Evolutionary conservation across 2,113 vertebrate genomes (phyloP), one percentile per base, ranked within the genome.

Genomic region (Plotosus lineatus): DNA sequence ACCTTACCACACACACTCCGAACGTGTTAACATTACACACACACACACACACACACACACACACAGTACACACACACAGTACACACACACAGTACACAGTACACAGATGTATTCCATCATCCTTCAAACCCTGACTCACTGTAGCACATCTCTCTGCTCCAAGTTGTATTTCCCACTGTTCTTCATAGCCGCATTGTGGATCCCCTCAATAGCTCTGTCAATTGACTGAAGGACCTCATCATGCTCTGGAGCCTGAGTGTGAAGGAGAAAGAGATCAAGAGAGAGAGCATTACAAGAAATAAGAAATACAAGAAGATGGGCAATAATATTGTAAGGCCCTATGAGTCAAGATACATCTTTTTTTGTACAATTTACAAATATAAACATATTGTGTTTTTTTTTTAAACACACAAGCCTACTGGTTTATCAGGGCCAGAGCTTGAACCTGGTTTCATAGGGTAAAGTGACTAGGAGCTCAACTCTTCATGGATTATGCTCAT

Each of bases 91-190:
- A n/a, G n/a, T n/a, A n/a, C n/a, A n/a, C n/a, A n/a, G n/a, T n/a
- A n/a, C n/a, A 69, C 21, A 6, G 40, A 23, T 6, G 36, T 66
- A n/a, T 23, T 12, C 33, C 4, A 38, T 40, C 38, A 0, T 12
- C 68, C 9, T 19, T 31, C 42, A 31, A 50, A 48, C 42, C 6
- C 7, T 31, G 0, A 95, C 97, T 97, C 87, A 99, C 98, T 99
- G 98, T 9, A 99, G 93, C 72, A 99, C 95, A 68, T 98, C 97
- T 7, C 97, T 94, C 89, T 99, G 98, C 78, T 99, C 97, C 88
- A 99, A 90, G 89, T 98, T 99, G 92, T 99, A 99, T 92, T 98
- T 99, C 42, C 98, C 98, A 8, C 95, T 95, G 0, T 97, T 97
- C 75, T 95, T 96, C 95, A 98, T 96, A 86, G 98, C 97, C 0